phyloP scores from a whole-genome alignment of 2,113 vertebrate genomes.

The Lutjanus erythropterus region DNA sequence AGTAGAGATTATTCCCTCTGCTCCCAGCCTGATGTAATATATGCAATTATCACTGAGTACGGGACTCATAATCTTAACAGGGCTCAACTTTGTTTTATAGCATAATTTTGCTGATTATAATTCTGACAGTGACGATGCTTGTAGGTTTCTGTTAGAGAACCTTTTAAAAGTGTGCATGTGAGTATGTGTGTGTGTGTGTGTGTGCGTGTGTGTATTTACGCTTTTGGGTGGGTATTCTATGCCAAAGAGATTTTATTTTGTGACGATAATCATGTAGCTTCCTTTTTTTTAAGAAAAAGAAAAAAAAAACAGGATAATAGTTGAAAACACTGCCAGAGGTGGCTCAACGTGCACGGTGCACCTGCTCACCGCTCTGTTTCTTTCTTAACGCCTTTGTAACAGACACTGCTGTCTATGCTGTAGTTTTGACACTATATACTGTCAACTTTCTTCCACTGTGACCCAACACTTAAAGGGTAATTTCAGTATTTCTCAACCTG shows the following conservation, averaged over 20 bases:
- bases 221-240: constrained; percentile 82
- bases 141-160: constrained; percentile 70
- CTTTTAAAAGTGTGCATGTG: constrained; percentile 64
- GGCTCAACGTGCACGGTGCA: constrained; percentile 63
- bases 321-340: constrained; percentile 77
- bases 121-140: constrained; percentile 61
- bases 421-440: constrained; percentile 52
- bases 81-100: constrained; percentile 80
- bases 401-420: constrained; percentile 59
- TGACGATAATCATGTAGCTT: constrained; percentile 77
- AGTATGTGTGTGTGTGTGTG: constrained; percentile 36
- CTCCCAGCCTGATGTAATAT: constrained; percentile 78
- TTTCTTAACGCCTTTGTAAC: constrained; percentile 68
- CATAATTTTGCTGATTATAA: constrained; percentile 73
- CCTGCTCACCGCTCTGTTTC: constrained; percentile 50
- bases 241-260: constrained; percentile 87
- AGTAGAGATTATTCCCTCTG: constrained; percentile 51
- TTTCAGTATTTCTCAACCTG: too few relatives aligned
- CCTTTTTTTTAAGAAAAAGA: constrained; percentile 34
- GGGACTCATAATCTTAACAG: constrained; percentile 79
- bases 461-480: constrained; percentile 8
- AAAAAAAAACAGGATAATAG: constrained; percentile 51
- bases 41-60: constrained; percentile 80
- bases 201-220: constrained; percentile 63
- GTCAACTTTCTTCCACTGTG: constrained; percentile 48